These are phyloP conservation scores for Dicaeum eximium DNA, from an alignment of 2,113 vertebrate genomes.

Conservation along the genomic window DNA sequence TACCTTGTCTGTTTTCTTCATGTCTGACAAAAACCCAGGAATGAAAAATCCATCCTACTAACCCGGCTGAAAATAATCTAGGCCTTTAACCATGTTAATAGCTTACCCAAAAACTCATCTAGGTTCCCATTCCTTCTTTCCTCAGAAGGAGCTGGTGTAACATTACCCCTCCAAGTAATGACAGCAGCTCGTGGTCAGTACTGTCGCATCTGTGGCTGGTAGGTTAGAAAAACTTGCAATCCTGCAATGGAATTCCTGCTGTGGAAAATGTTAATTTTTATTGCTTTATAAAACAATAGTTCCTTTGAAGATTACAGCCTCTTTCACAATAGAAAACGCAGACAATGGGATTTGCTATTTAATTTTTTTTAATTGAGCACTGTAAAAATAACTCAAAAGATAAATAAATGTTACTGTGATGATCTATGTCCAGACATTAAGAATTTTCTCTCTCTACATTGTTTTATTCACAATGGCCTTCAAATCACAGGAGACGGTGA, in stretches of 20 bases:
- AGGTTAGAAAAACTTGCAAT: conserved; percentile 38
- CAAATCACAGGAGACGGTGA: conserved; percentile 69
- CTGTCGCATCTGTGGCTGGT: not conserved
- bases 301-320: conserved; percentile 62
- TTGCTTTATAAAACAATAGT: conserved; percentile 64
- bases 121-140: not conserved
- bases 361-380: conserved; percentile 71
- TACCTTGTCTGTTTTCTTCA: not conserved
- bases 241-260: conserved; percentile 44
- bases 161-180: not conserved
- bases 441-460: conserved; percentile 69
- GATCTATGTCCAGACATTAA: conserved; percentile 69
- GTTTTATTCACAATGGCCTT: conserved; percentile 74
- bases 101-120: not conserved
- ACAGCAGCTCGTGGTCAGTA: not conserved
- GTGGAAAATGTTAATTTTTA: conserved; percentile 67
- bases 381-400: conserved; percentile 75
- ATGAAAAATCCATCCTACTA: not conserved
- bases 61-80: not conserved
- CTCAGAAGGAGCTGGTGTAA: not conserved
- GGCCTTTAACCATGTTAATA: not conserved
- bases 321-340: conserved; percentile 65
- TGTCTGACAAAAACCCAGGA: not conserved
- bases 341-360: conserved; percentile 77
- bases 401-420: conserved; percentile 73